Evolutionary conservation across 2,797 vertebrate genomes (phyloP), one percentile per base, ranked within the genome.

Genomic region (Eidolon dupreanum): DNA sequence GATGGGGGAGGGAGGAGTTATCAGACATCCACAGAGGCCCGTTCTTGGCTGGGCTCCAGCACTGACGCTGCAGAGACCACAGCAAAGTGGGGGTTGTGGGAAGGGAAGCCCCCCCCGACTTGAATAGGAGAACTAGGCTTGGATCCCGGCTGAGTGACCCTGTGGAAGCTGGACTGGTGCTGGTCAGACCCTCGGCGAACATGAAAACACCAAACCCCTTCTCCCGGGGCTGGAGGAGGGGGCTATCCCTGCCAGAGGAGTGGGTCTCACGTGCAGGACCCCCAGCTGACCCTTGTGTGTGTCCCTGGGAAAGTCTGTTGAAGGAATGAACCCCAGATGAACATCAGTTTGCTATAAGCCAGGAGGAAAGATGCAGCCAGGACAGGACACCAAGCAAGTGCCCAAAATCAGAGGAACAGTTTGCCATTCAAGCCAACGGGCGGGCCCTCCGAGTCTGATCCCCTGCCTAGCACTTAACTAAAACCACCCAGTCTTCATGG

Each of bases 351-450:
- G 49, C 55, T 75, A 85, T 61, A 36, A 8, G 20, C 53, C n/a
- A 16, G 77, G 31, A 95, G 61, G 55, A 90, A 82, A 88, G 59
- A 75, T 51, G 24, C 31, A 24, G 49, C 43, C 71, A 81, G 31
- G 38, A 38, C 17, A 70, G 55, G 66, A 59, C 19, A 66, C 70
- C 15, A 28, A 22, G 28, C n/a, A 33, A 66, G 31, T 6, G 20
- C 36, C 0, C 6, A 33, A n/a, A 13, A 36, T 0, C 15, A 78
- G n/a, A 4, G 0, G 71, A 38, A 59, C 36, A 7, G n/a, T 31
- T 31, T 17, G 8, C 53, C 46, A n/a, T n/a, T 70, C 43, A 87
- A 61, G 63, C 20, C 33, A 68, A 55, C 2, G 49, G 90, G 31
- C 36, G 51, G 89, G 75, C 8, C n/a, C 73, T 71, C 55, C 41